Base-by-base conservation (phyloP, 2,888 invertebrate genomes). In the Sisyra terminalis region DNA sequence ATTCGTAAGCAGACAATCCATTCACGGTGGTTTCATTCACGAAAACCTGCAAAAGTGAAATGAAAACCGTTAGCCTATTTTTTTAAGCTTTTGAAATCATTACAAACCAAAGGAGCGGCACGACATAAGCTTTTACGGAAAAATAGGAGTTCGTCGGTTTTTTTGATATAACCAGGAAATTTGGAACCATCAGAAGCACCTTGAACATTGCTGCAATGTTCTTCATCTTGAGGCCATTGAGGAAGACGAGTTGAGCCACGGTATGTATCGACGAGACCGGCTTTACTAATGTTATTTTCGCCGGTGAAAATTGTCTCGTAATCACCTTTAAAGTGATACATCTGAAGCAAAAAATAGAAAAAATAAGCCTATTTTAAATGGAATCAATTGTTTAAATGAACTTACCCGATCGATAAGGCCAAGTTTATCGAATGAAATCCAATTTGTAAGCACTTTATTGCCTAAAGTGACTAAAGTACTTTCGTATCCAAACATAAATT, bases 401-500 rank as follows among this genome's bases (percentile, higher is more conserved):
- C 76, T 73, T 63, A 87, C 88, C 63, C 88, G 66, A 63, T 89
- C 88, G 50, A 92, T 87, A 1, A 90, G 70, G 1, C 90, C 90
- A 9, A 92, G 73, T 53, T 84, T 86, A 51, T 89, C 84, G 55
- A 88, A 89, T 44, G 74, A 77, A 43, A 89, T 85, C 82, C 88
- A 89, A 9, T 76, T 73, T 0, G 87, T 84, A 64, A 89, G 63
- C 51, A 89, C 71, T 13, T 77, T 78, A 58, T 89, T 85, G 0
- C 89, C 89, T 42, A 90, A 58, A 1, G 81, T 80, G 61, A 90
- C 79, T 44, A 90, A 64, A 3, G 81, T 67, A n/a, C 85, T 83
- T 49, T 78, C 65, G 62, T 84, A 87, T 0, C 88, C 88, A 64
- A 89, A 89, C 84, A 90, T 85, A 59, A 89, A 86, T 57, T 89